Conservation (phyloP, 1,140 invertebrate genomes). For the Choristoneura fumiferana region DNA sequence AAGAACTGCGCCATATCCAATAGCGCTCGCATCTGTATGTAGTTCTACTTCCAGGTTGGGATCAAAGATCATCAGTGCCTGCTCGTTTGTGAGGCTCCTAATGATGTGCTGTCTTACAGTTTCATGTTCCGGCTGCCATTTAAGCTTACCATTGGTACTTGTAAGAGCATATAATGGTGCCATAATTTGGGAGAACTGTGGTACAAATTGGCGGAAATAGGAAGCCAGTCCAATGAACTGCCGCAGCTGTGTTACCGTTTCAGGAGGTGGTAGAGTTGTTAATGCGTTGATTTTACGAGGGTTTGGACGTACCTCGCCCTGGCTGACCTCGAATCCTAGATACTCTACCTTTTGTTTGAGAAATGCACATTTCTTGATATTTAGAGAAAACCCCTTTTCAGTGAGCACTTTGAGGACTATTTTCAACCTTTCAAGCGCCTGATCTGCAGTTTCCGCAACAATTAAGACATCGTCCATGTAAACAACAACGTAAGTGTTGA, state of each 20-base stretch:
- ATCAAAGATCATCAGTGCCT: slow-evolving; percentile 34
- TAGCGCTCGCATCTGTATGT: no score
- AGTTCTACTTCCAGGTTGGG: slow-evolving; percentile 28
- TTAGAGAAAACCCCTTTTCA: slow-evolving; percentile 6
- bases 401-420: neutral
- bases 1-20: slow-evolving; percentile 26
- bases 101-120: slow-evolving; percentile 4
- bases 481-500: neutral
- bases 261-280: slow-evolving; percentile 37
- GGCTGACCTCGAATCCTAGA: slow-evolving; percentile 29
- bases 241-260: slow-evolving; percentile 33
- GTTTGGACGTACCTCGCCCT: slow-evolving; percentile 33
- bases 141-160: slow-evolving; percentile 19
- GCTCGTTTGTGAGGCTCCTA: slow-evolving; percentile 23
- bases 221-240: no score
- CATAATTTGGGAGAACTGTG: slow-evolving; percentile 33
- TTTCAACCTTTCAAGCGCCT: slow-evolving; percentile 9
- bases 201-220: slow-evolving; percentile 48
- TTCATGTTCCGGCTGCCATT: slow-evolving; percentile 6
- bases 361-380: slow-evolving; percentile 35
- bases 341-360: slow-evolving; percentile 32
- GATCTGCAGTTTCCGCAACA: slow-evolving; percentile 22
- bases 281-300: slow-evolving; percentile 42
- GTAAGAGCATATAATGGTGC: slow-evolving; percentile 31
- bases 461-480: slow-evolving; percentile 22